Evolutionary conservation across 1,140 invertebrate genomes (phyloP), one percentile per base, ranked within the genome.

Genomic region (Drosophila murphyi): DNA sequence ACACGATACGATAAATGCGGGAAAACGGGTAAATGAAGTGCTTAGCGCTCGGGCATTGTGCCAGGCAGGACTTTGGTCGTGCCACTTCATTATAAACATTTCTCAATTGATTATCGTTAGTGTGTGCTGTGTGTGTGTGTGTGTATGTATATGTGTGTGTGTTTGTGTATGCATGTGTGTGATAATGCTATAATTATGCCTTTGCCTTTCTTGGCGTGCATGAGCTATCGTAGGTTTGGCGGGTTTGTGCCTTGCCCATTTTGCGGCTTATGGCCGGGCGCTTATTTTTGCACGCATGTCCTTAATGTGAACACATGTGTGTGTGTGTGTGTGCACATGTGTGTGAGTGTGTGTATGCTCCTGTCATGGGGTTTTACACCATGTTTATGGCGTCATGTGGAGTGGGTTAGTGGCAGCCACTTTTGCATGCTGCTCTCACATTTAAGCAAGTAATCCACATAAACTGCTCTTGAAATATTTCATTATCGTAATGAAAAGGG

Each of bases 91-190:
- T 87, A 88, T 87, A 88, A 82, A 88, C 83, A 88, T 88, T 87
- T 87, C 83, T 87, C 83, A 87, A 87, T 87, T 87, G 83, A 87
- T 87, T 88, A 87, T 87, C 83, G 83, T 88, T 88, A 88, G 80
- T 73, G 87, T 73, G 47, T 59, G 52, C 65, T 12, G 12, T 12
- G 12, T 12, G 12, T 29, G 60, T 10, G 20, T 45, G 47, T 34
- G 43, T 29, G 47, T 32, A 55, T 5, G 3, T 48, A 48, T 48
- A 12, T 31, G 39, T 65, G 48, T 50, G 57, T 45, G 61, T 61
- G 71, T 59, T 29, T 35, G 37, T 31, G 45, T 48, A 51, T 59
- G 72, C 60, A 45, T 45, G 76, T 76, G 83, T 80, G 80, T 80
- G 83, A 88, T 87, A 88, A 88, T 83, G 83, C 83, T 69, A 88